These are phyloP conservation scores for Perizoma affinitatum DNA, from an alignment of 2,888 invertebrate genomes.

Conservation along the genomic window DNA sequence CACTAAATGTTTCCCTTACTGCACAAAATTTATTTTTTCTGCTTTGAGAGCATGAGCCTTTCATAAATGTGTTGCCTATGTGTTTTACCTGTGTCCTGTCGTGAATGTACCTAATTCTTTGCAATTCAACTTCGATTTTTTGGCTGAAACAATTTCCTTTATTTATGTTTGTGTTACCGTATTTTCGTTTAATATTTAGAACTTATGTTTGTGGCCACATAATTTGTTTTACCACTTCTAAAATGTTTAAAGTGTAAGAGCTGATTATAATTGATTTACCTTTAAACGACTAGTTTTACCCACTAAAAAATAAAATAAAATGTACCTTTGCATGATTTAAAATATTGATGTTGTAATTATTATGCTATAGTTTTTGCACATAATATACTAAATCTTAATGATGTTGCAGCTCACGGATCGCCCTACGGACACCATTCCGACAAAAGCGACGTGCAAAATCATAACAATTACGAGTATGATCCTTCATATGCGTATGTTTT, in stretches of 20 bases:
- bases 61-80: slow-evolving; percentile 49
- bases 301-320: slow-evolving; percentile 11
- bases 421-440: slow-evolving; percentile 52
- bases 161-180: slow-evolving; percentile 28
- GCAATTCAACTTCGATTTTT: slow-evolving; percentile 25
- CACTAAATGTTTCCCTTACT: slow-evolving; percentile 75
- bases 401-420: slow-evolving; percentile 62
- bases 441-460: slow-evolving; percentile 63
- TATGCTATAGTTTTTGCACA: neutral
- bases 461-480: slow-evolving; percentile 87
- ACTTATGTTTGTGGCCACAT: slow-evolving; percentile 23
- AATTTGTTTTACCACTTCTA: slow-evolving; percentile 16
- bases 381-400: slow-evolving; percentile 13
- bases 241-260: slow-evolving; percentile 19
- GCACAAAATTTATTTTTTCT: slow-evolving; percentile 65
- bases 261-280: slow-evolving; percentile 5
- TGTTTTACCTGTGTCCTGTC: slow-evolving; percentile 32
- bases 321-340: slow-evolving; percentile 32
- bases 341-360: slow-evolving; percentile 31
- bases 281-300: neutral
- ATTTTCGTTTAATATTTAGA: slow-evolving; percentile 22
- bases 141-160: slow-evolving; percentile 30
- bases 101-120: slow-evolving; percentile 12
- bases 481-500: slow-evolving; percentile 91
- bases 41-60: slow-evolving; percentile 64